Evolutionary conservation across 2,113 vertebrate species (phyloP).

Genomic region (Pica pica): DNA sequence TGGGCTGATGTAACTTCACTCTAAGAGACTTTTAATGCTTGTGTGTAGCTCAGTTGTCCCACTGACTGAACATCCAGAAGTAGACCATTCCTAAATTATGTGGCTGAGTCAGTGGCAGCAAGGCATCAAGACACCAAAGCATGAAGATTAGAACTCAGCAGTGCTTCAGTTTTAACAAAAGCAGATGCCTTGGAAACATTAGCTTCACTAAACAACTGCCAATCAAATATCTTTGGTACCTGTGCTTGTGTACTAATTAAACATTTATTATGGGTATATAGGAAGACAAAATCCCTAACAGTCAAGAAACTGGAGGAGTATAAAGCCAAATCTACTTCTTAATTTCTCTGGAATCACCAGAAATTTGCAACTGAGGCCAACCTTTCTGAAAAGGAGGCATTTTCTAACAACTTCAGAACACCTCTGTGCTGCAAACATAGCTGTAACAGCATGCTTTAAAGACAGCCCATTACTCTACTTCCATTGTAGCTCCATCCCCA

Average conservation of each 20-base stretch:
- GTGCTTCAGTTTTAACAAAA: background rate
- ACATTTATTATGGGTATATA: background rate
- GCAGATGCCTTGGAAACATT: background rate
- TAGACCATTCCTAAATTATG: background rate
- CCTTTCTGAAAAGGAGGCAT: background rate
- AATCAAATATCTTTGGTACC: background rate
- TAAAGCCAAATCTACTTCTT: background rate
- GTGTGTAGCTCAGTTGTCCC: background rate
- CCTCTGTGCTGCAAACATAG: background rate
- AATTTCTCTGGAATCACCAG: background rate
- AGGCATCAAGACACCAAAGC: background rate
- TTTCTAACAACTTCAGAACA: background rate
- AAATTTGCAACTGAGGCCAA: background rate
- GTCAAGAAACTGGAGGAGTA: background rate
- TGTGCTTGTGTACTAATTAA: background rate
- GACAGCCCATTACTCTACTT: background rate
- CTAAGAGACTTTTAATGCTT: background rate
- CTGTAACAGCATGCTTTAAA: background rate
- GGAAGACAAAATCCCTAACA: background rate
- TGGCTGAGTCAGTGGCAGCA: background rate
- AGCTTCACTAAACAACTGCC: background rate
- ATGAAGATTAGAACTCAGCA: background rate
- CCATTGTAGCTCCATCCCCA: background rate
- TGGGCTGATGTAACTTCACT: background rate
- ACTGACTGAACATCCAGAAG: background rate